Evolutionary conservation across 2,797 vertebrate genomes (phyloP).

Genomic region (Neopelma chrysocephalum): DNA sequence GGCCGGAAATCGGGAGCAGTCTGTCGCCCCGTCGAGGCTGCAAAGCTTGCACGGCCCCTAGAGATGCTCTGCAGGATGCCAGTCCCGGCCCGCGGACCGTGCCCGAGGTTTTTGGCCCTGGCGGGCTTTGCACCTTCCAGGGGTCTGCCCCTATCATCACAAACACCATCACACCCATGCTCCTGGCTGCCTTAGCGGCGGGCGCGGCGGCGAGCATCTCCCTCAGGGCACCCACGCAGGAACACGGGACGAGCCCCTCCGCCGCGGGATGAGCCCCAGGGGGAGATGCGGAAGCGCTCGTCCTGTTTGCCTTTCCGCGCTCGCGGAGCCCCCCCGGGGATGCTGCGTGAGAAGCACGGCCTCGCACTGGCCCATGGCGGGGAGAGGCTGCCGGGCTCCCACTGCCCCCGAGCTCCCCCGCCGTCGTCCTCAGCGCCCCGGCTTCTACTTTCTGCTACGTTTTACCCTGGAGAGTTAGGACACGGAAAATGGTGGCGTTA

Average conservation of each 20-base stretch:
- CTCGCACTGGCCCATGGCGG: rapidly evolving
- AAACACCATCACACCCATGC: no score
- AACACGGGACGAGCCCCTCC: rapidly evolving
- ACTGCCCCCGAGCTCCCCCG: not conserved
- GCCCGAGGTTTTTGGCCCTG: not conserved
- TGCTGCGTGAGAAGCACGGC: not conserved
- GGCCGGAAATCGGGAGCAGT: not conserved
- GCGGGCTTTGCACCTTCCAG: not conserved
- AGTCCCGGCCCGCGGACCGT: rapidly evolving
- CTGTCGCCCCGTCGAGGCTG: rapidly evolving
- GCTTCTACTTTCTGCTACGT: not conserved
- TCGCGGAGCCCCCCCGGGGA: not conserved
- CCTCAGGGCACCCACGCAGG: rapidly evolving
- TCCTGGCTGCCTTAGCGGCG: rapidly evolving
- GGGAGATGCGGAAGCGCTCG: not conserved
- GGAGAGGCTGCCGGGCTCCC: no score
- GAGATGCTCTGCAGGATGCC: not conserved
- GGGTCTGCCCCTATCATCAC: not conserved
- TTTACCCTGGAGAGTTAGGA: not conserved
- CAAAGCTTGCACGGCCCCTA: not conserved
- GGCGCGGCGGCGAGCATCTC: not conserved
- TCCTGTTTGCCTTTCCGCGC: not conserved
- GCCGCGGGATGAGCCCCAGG: rapidly evolving
- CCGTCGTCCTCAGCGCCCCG: rapidly evolving
- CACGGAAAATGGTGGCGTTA: not conserved